Base-by-base conservation (phyloP, 2,113 vertebrate species). In the Anolis carolinensis region DNA sequence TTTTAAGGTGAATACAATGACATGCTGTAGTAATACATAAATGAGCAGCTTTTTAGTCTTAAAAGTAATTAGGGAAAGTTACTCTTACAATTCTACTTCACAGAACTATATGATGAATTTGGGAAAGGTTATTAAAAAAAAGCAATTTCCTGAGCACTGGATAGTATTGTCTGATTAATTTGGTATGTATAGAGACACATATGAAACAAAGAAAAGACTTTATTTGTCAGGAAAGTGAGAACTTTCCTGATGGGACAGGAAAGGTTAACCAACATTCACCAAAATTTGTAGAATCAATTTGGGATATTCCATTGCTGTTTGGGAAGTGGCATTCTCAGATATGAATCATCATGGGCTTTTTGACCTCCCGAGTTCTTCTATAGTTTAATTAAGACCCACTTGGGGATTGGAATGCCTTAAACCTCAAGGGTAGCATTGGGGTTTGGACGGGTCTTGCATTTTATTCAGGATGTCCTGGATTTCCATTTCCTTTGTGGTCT, bases 301-400 rank as follows among this genome's bases (percentile, higher is more conserved):
- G 67, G 36, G 36, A 48, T 86, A 81, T 79, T 79, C 75, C 75
- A 79, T 14, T 78, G 9, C 48, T 85, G 34, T 74, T 86, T 78
- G 65, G 70, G 78, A 86, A 86, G 71, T 65, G 71, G 30, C 34
- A 72, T 86, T 55, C 39, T 32, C 36, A 44, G 85, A 86, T 65
- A 86, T 63, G 59, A 80, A 81, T 81, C 36, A 86, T 65, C 14
- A 18, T 32, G 32, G 73, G 44, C 13, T 62, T 74, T 36, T 32
- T 75, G 36, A 84, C 55, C 82, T 84, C n/a, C 79, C 36, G n/a
- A 39, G 18, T 44, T 81, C 70, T 50, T 36, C 5, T 81, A 50
- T 63, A 72, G 39, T 74, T 81, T 81, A 81, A 48, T 44, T 55
- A 63, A 25, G 36, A 14, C 11, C 63, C 34, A n/a, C 20, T 32